Percentiles rank a stretch among this genome's conserved stretches.
phyloP scores from a whole-genome alignment of 2,888 invertebrate genomes.

The Platycheirus rosarum region DNA sequence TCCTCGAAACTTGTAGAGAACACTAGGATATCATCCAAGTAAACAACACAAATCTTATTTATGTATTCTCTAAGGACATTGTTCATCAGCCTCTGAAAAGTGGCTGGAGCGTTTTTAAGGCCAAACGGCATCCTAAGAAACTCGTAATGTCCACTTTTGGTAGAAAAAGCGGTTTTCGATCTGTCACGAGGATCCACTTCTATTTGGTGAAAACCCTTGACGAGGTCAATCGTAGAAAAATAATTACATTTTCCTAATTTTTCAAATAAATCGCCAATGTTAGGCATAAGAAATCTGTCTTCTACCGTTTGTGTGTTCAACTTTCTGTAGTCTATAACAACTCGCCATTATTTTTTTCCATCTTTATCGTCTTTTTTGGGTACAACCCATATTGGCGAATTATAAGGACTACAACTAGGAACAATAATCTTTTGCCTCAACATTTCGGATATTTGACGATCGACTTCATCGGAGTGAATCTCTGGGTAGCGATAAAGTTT shows the following conservation, averaged over 20 bases:
- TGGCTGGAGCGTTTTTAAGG: too few species aligned
- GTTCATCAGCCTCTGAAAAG: too few species aligned
- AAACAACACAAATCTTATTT: too few species aligned
- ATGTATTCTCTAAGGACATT: too few species aligned
- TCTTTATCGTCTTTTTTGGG: slow-evolving; percentile 16
- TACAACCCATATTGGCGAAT: slow-evolving; percentile 9
- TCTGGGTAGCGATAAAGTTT: too few species aligned
- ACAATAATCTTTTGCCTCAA: slow-evolving; percentile 1
- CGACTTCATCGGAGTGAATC: slow-evolving; percentile 16
- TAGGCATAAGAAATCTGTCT: slow-evolving; percentile 75
- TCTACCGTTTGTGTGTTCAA: slow-evolving; percentile 11
- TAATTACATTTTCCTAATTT: too few species aligned
- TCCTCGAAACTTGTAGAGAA: too few species aligned
- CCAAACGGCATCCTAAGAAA: too few species aligned
- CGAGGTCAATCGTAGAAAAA: too few species aligned
- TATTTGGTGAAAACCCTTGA: slow-evolving; percentile 22
- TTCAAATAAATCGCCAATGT: slow-evolving; percentile 76
- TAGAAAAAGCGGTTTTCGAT: too few species aligned
- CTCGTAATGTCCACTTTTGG: too few species aligned
- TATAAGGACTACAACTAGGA: background rate
- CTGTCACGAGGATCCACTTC: slow-evolving; percentile 24
- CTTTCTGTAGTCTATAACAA: slow-evolving; percentile 9
- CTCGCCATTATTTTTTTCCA: slow-evolving; percentile 13
- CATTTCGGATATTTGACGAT: slow-evolving; percentile 23
- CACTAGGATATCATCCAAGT: too few species aligned